Evolutionary conservation across 1,140 invertebrate genomes (phyloP), one percentile per base, ranked within the genome.

Genomic region (Calephelis nemesis): DNA sequence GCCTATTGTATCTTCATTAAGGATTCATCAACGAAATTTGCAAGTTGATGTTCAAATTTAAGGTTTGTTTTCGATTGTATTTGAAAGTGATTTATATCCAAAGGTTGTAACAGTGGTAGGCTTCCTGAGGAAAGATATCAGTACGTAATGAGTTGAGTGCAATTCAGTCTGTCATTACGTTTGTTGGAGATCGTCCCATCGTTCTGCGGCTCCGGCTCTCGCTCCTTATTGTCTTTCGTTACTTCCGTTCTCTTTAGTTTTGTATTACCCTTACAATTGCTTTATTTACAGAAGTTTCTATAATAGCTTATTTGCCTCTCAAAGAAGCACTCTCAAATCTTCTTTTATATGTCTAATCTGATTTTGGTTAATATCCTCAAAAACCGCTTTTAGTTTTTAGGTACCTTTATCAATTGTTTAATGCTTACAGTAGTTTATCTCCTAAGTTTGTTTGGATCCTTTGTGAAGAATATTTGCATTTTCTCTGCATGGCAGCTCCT

Each of bases 141-240:
- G 80, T 74, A 76, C 77, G 82, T 88, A 88, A 88, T 86, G 85
- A 86, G 85, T 83, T 86, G 85, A 86, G 84, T 85, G 84, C 78
- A 76, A 82, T 87, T 86, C 82, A 86, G 82, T 85, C 82, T 78
- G 75, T 86, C 84, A 79, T 86, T 88, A 88, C 84, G 82, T 85
- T 74, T 74, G 83, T 82, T 76, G 75, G 62, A 71, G 76, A 68
- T 71, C 42, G 42, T 45, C 42, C 42, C 42, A 78, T 76, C 71
- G 74, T 74, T 69, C 72, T 72, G 69, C 69, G 77, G 75, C 67
- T 63, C 50, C 58, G 69, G 42, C 42, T 9, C 42, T 7, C 52
- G 52, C 9, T 30, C 52, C 19, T 9, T 11, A 54, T 54, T 54
- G 52, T 54, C 8, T 30, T 54, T 9, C 15, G 15, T 54, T 8